A percentile compares a stretch with the other conserved stretches of the same genome.
Evolutionary conservation across 1,140 invertebrate species (phyloP).

Genomic region (Heliconius melpomene): DNA sequence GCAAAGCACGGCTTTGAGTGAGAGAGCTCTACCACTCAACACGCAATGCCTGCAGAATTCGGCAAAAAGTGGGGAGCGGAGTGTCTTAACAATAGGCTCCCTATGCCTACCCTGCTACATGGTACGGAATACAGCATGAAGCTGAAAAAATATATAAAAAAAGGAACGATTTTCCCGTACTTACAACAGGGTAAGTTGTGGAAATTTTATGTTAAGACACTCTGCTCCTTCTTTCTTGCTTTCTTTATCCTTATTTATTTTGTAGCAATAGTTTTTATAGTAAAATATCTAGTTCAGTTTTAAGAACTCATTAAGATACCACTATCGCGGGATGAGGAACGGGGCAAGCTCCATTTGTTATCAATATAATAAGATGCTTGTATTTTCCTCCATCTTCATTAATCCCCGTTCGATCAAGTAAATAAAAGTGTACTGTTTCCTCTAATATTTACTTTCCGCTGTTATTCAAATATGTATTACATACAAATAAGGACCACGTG

Average conservation of each 20-base stretch:
- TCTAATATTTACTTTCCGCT: not conserved
- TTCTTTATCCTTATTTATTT: not conserved
- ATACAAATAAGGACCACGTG: not conserved
- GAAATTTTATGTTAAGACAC: too few relatives aligned
- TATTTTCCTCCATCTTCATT: not conserved
- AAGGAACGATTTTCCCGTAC: not conserved
- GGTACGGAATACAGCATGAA: too few relatives aligned
- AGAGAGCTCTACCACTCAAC: too few relatives aligned
- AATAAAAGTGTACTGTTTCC: not conserved
- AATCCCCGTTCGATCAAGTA: not conserved
- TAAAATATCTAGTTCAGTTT: not conserved
- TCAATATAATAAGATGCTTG: not conserved
- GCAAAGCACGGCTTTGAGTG: too few relatives aligned
- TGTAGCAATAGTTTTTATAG: not conserved
- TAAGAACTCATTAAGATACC: not conserved
- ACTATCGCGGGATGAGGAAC: not conserved
- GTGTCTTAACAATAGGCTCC: too few relatives aligned
- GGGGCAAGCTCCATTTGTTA: not conserved
- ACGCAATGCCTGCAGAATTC: too few relatives aligned
- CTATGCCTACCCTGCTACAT: too few relatives aligned
- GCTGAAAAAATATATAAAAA: not conserved
- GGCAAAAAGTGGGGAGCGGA: too few relatives aligned
- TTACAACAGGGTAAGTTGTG: too few relatives aligned
- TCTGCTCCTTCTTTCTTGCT: too few relatives aligned
- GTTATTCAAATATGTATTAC: not conserved